phyloP scores from a whole-genome alignment of 1,140 invertebrate genomes.

The Musca domestica region DNA sequence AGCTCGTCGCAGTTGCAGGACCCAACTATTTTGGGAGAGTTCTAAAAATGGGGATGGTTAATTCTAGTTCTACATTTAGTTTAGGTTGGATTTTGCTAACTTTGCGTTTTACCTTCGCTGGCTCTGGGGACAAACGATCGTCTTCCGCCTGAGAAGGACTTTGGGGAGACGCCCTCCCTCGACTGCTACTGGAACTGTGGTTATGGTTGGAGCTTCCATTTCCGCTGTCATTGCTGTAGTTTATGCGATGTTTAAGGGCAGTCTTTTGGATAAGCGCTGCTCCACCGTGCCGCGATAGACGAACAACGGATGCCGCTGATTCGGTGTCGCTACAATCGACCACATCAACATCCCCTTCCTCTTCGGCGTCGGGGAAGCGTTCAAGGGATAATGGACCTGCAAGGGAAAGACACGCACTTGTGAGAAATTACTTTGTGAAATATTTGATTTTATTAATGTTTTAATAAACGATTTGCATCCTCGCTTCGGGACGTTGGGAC shows the following conservation, averaged over 20 bases:
- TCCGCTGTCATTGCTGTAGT: constrained; percentile 34
- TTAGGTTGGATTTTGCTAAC: constrained; percentile 33
- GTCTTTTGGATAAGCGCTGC: constrained; percentile 33
- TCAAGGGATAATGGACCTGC: constrained; percentile 51
- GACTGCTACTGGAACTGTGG: constrained; percentile 38
- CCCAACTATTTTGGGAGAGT: constrained; percentile 56
- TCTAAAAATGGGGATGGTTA: constrained; percentile 16
- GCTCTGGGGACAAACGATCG: constrained; percentile 52
- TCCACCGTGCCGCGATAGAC: constrained; percentile 30
- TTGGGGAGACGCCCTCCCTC: constrained; percentile 33
- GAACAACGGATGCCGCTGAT: constrained; percentile 40
- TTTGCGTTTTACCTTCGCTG: constrained; percentile 50
- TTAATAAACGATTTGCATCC: no score
- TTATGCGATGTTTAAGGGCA: constrained; percentile 30
- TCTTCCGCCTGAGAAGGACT: constrained; percentile 33
- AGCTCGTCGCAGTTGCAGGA: constrained; percentile 81
- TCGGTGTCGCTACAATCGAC: constrained; percentile 58
- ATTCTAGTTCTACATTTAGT: background rate
- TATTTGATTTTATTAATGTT: no score
- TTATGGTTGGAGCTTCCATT: constrained; percentile 26
- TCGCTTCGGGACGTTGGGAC: no score
- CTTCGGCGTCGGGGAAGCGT: constrained; percentile 40
- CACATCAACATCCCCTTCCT: constrained; percentile 56
- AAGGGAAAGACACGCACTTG: no score
- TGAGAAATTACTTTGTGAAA: no score